These are phyloP conservation scores for Synergus itoensis DNA, from an alignment of 2,888 invertebrate species.

Conservation along the genomic window DNA sequence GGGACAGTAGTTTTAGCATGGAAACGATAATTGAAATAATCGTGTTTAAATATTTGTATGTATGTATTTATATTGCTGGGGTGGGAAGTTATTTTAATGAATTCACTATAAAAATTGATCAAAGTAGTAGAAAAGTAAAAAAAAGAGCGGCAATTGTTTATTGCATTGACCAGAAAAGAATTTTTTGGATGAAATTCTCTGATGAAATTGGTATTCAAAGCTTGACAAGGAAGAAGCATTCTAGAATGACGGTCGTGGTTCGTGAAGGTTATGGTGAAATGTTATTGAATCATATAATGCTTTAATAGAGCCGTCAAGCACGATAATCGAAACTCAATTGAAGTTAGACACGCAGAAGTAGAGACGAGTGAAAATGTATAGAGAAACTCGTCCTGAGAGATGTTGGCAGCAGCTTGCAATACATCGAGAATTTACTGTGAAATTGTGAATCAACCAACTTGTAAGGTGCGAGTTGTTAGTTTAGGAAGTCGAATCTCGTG, in stretches of 20 bases:
- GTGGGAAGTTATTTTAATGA: too few species aligned
- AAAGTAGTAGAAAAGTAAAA: too few species aligned
- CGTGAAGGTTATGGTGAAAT: slow-evolving; percentile 25
- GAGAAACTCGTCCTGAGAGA: slow-evolving; percentile 43
- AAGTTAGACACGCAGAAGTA: slow-evolving; percentile 40
- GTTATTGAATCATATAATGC: slow-evolving; percentile 24
- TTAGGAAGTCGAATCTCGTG: slow-evolving; percentile 29
- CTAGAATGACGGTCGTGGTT: neutral
- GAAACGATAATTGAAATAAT: neutral
- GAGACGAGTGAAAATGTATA: slow-evolving; percentile 30
- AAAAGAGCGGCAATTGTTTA: too few species aligned
- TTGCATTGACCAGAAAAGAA: neutral
- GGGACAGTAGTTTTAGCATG: neutral
- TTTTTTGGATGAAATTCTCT: neutral
- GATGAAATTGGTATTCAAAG: neutral
- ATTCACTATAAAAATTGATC: too few species aligned
- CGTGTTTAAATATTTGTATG: neutral
- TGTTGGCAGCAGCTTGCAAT: slow-evolving; percentile 52
- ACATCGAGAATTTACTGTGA: slow-evolving; percentile 32
- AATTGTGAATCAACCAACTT: slow-evolving; percentile 37
- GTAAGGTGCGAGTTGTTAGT: slow-evolving; percentile 33
- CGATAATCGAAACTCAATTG: slow-evolving; percentile 40
- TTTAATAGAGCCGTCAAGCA: slow-evolving; percentile 34
- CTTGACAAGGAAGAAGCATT: neutral
- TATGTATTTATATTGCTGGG: neutral